Base-by-base conservation (phyloP, 2,888 invertebrate genomes). In the Protonemura montana region DNA sequence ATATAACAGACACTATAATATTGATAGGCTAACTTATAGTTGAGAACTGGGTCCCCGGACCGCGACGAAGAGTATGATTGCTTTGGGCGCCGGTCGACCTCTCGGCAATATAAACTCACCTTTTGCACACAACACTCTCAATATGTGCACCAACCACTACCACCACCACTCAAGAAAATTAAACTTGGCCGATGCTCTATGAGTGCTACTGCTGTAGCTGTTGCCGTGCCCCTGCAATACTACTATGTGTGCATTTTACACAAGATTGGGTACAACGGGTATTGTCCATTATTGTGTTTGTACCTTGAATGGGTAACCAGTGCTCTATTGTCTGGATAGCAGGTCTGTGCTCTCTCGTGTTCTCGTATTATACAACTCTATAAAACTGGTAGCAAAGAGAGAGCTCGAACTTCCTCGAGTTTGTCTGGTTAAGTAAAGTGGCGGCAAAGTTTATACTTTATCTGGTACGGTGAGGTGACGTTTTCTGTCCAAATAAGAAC, bases 51-150 rank as follows among this genome's bases (percentile, higher is more conserved):
- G 59, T 59, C 59, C 59, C 59, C 59, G 59, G 1, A 10, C 59
- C 21, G 59, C 59, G 35, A 59, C 59, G 16, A 59, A 59, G 59
- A 59, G 59, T 59, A 59, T 59, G 59, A 59, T 59, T 59, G 59
- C 59, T 59, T 59, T 59, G 59, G 59, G 59, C 59, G 59, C 59
- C 59, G 59, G 59, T 59, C 59, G 59, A 59, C 59, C 59, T 59
- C 59, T 59, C 1, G 59, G 59, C 59, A 59, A 59, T 59, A 59
- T 59, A 59, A 59, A 10, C 59, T 59, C 59, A 59, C 59, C 59
- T 59, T 59, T 59, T 13, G 59, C 59, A 2, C 59, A 59, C 59
- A 10, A 10, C 35, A 59, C 59, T 59, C 59, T 59, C 59, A 59
- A 59, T 59, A 59, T 59, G 59, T 59, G 59, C 59, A 59, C 59